These are phyloP conservation scores for Dinothrombium tinctorium DNA, from an alignment of 1,140 invertebrate species.

Conservation along the genomic window DNA sequence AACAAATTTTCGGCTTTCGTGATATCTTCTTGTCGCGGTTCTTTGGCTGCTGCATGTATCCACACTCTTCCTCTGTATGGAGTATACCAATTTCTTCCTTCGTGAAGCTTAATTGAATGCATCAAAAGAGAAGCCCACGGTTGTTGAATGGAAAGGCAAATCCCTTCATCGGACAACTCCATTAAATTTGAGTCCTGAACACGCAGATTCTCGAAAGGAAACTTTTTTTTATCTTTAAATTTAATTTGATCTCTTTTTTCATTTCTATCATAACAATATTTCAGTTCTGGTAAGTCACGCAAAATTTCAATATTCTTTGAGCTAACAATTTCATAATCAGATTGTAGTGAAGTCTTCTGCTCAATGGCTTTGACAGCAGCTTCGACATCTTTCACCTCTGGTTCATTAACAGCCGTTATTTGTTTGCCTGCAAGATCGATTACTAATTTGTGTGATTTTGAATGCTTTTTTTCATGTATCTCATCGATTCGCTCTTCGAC, in stretches of 20 bases:
- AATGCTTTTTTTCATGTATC: slow-evolving; percentile 37
- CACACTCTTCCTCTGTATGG: slow-evolving; percentile 68
- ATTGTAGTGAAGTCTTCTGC: slow-evolving; percentile 4
- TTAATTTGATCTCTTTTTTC: no score
- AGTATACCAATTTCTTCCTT: slow-evolving; percentile 80
- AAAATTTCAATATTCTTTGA: slow-evolving; percentile 5
- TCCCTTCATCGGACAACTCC: slow-evolving; percentile 64
- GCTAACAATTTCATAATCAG: slow-evolving; percentile 8
- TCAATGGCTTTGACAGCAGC: slow-evolving; percentile 14
- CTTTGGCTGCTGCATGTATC: slow-evolving; percentile 67
- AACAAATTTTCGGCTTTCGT: slow-evolving; percentile 44
- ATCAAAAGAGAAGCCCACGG: slow-evolving; percentile 80
- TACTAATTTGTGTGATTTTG: slow-evolving; percentile 35
- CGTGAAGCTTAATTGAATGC: slow-evolving; percentile 75
- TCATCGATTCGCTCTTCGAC: slow-evolving; percentile 46
- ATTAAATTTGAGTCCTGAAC: slow-evolving; percentile 61
- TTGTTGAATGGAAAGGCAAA: slow-evolving; percentile 82
- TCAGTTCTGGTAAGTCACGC: slow-evolving; percentile 4
- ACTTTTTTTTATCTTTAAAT: slow-evolving; percentile 1
- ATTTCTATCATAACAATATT: slow-evolving; percentile 5
- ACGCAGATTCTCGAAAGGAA: slow-evolving; percentile 14
- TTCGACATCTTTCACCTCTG: slow-evolving; percentile 21
- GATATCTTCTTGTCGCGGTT: slow-evolving; percentile 42
- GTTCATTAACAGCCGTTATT: slow-evolving; percentile 18
- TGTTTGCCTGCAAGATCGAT: slow-evolving; percentile 54